Evolutionary conservation across 2,797 vertebrate genomes (phyloP).

Genomic region (Huso huso): DNA sequence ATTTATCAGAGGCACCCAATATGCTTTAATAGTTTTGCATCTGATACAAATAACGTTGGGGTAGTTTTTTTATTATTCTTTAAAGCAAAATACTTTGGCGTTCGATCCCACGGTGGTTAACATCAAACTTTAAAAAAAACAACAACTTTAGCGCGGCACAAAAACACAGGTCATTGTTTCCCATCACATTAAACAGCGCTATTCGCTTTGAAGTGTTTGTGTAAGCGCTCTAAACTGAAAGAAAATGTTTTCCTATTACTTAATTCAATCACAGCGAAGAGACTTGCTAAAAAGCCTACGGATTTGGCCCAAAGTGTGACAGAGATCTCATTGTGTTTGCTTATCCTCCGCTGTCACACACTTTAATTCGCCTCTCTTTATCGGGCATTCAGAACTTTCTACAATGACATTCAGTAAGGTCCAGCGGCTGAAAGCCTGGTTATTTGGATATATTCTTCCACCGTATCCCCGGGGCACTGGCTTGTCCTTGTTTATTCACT

Average conservation of each 20-base stretch:
- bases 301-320: slow-evolving; percentile 92
- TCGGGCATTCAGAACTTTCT: slow-evolving; percentile 98
- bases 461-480: slow-evolving; percentile 62
- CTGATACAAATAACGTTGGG: too few species aligned
- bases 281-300: slow-evolving; percentile 88
- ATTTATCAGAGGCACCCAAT: too few species aligned
- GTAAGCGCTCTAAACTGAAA: slow-evolving; percentile 93
- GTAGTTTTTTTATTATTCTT: too few species aligned
- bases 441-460: slow-evolving; percentile 96
- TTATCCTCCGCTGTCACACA: slow-evolving; percentile 99
- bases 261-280: slow-evolving; percentile 96
- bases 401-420: slow-evolving; percentile 99
- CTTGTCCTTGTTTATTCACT: slow-evolving; percentile 85
- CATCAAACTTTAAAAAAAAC: too few species aligned
- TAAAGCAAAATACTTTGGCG: too few species aligned
- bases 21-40: too few species aligned
- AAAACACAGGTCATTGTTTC: slow-evolving; percentile 59
- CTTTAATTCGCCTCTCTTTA: slow-evolving; percentile 99
- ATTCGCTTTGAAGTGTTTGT: slow-evolving; percentile 84
- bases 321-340: slow-evolving; percentile 98
- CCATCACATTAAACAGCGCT: slow-evolving; percentile 68
- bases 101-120: too few species aligned
- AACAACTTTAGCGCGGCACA: slow-evolving; percentile 35
- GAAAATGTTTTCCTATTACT: slow-evolving; percentile 99
- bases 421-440: slow-evolving; percentile 94